Percentiles rank a stretch among this genome's conserved stretches.
Conservation (phyloP, 2,113 vertebrate species). For the Eublepharis macularius region DNA sequence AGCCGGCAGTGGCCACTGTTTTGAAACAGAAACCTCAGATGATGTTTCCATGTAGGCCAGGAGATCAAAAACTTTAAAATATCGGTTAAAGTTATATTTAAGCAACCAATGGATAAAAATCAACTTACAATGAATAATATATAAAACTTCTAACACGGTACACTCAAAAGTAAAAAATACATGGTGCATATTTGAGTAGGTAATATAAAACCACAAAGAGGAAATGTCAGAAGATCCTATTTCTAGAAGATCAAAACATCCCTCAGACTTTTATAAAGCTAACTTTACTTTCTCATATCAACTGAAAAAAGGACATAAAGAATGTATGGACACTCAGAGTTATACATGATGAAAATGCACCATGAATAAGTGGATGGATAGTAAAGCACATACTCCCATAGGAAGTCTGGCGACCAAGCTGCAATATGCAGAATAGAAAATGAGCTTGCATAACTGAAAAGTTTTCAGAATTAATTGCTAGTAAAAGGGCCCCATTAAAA, state of each 20-base stretch:
- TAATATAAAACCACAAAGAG: neutral
- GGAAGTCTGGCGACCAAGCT: neutral
- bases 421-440: neutral
- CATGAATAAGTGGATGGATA: neutral
- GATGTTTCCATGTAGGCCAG: neutral
- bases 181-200: constrained; percentile 5
- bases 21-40: neutral
- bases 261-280: neutral
- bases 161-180: neutral
- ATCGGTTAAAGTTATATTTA: neutral
- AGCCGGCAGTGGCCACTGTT: too few species aligned
- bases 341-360: neutral
- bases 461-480: neutral
- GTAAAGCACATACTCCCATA: neutral
- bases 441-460: neutral
- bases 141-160: neutral
- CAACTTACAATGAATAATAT: constrained; percentile 11
- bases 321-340: neutral
- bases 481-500: neutral
- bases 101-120: neutral
- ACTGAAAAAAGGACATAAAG: neutral
- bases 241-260: constrained; percentile 13
- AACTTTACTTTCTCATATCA: neutral
- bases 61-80: neutral
- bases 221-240: neutral